Conservation (phyloP, 2,797 vertebrate species). For the Prionace glauca region DNA sequence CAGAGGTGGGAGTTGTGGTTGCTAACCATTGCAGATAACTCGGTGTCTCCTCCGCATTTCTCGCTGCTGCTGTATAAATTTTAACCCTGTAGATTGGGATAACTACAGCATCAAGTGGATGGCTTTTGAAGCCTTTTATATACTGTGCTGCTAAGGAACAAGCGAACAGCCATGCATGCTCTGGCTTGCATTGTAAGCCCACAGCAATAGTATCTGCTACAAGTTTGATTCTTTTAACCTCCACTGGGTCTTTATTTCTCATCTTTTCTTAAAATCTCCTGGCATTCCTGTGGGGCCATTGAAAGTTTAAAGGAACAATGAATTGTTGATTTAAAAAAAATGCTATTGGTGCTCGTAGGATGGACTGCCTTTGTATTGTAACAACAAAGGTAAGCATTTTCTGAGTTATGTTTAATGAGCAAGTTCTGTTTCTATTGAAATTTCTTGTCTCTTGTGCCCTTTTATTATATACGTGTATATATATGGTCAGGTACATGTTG, state of each 20-base stretch:
- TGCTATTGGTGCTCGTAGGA: constrained; percentile 58
- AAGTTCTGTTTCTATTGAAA: background rate
- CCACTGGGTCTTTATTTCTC: constrained; percentile 44
- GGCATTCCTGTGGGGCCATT: constrained; percentile 42
- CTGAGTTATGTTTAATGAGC: background rate
- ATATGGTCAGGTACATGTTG: background rate
- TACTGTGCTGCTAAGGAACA: background rate
- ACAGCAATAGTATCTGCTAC: constrained; percentile 43
- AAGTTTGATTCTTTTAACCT: constrained; percentile 50
- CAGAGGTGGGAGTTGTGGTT: constrained; percentile 48
- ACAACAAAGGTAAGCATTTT: constrained; percentile 79
- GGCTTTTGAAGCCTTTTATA: constrained; percentile 29
- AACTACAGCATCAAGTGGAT: constrained; percentile 24
- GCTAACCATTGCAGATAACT: constrained; percentile 45
- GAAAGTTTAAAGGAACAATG: constrained; percentile 49
- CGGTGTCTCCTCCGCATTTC: constrained; percentile 35
- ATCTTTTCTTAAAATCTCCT: background rate
- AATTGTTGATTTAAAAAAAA: constrained; percentile 52
- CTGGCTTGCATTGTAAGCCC: background rate
- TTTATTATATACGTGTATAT: background rate
- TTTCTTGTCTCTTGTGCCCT: background rate
- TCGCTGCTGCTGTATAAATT: constrained; percentile 34
- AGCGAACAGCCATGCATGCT: background rate
- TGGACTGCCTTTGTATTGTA: constrained; percentile 89
- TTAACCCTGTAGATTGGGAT: constrained; percentile 25